phyloP scores from a whole-genome alignment of 2,888 invertebrate genomes.

The Tryphoninae sp. region DNA sequence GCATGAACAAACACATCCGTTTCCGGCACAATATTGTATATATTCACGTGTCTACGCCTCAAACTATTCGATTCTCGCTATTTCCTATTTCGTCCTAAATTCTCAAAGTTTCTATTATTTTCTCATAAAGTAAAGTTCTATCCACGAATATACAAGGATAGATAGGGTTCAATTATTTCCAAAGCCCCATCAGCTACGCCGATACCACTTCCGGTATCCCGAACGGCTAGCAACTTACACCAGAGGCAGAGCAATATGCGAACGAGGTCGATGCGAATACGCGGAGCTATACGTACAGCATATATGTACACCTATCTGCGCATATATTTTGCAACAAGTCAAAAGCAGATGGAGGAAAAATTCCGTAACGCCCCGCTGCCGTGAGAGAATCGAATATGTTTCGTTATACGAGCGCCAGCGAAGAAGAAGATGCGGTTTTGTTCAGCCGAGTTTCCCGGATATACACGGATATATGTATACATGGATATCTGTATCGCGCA shows the following conservation, averaged over 20 bases:
- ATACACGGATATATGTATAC: slow-evolving; percentile 23
- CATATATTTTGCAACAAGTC: slow-evolving; percentile 24
- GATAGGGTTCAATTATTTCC: too few relatives aligned
- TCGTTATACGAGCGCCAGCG: slow-evolving; percentile 19
- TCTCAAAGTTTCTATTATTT: too few relatives aligned
- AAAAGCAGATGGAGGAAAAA: slow-evolving; percentile 39
- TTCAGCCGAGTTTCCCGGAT: slow-evolving; percentile 36
- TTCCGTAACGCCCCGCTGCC: slow-evolving; percentile 28
- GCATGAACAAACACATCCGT: too few relatives aligned
- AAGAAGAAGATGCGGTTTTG: slow-evolving; percentile 39
- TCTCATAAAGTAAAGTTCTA: too few relatives aligned
- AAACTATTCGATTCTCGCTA: too few relatives aligned
- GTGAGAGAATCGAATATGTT: slow-evolving; percentile 43
- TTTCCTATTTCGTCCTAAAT: too few relatives aligned
- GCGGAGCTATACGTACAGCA: background rate
- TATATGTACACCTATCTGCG: background rate
- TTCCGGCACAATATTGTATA: too few relatives aligned
- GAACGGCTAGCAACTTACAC: slow-evolving; percentile 10
- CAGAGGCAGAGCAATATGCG: background rate
- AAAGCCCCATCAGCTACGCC: background rate
- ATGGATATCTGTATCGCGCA: background rate
- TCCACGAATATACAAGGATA: too few relatives aligned
- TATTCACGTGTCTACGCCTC: too few relatives aligned
- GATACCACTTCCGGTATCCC: background rate
- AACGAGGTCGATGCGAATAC: slow-evolving; percentile 1